phyloP scores from a whole-genome alignment of 2,113 vertebrate genomes.

The Etia nguti region DNA sequence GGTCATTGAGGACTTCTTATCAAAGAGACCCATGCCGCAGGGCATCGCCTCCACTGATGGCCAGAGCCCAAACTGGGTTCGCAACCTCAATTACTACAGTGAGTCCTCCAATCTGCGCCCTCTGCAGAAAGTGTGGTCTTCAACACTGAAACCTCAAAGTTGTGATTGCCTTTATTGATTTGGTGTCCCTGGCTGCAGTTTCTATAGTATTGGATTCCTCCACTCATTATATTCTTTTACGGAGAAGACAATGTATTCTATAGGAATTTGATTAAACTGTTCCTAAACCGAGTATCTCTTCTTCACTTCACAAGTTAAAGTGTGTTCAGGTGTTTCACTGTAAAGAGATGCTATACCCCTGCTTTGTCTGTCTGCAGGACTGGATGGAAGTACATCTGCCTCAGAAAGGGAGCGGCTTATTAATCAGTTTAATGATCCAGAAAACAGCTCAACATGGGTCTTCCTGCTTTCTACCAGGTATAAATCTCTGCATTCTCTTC shows the following conservation, averaged over 20 bases:
- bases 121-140: neutral
- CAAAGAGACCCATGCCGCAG: conserved; percentile 81
- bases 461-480: conserved; percentile 94
- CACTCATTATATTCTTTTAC: neutral
- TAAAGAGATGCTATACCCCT: neutral
- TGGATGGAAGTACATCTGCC: conserved; percentile 95
- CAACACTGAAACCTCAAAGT: neutral
- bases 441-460: conserved; percentile 83
- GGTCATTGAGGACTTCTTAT: conserved; percentile 96
- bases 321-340: neutral
- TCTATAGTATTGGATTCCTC: neutral
- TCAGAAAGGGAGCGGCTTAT: conserved; percentile 94
- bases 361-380: conserved; percentile 69
- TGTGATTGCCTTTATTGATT: neutral
- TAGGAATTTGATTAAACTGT: neutral
- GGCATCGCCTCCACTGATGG: conserved; percentile 67
- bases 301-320: neutral
- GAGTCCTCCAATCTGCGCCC: conserved; percentile 63
- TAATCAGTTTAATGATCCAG: conserved; percentile 96
- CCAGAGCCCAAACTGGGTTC: conserved; percentile 83
- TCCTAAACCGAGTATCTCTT: neutral
- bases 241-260: neutral
- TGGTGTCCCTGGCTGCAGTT: neutral
- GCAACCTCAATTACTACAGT: conserved; percentile 95
- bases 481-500: neutral